phyloP scores from a whole-genome alignment of 2,113 vertebrate genomes.

The Hemiprocne comata region DNA sequence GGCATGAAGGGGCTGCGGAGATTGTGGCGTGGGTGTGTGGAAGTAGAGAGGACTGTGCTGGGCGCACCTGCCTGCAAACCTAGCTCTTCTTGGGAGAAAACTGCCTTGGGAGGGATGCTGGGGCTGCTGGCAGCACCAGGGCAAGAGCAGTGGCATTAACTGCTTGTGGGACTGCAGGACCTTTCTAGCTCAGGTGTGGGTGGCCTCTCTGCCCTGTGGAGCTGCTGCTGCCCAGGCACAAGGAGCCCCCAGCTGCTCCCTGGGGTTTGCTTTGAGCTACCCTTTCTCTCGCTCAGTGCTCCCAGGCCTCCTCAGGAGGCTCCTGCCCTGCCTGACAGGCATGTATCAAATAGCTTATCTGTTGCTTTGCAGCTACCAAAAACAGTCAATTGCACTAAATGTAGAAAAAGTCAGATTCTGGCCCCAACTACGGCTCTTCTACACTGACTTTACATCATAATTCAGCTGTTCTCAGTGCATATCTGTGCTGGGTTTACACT shows the following conservation, averaged over 20 bases:
- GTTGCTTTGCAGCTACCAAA: slow-evolving; percentile 3
- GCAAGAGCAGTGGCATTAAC: background rate
- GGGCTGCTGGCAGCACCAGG: background rate
- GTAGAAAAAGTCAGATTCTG: background rate
- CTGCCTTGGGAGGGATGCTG: fast-evolving
- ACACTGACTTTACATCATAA: background rate
- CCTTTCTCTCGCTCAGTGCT: background rate
- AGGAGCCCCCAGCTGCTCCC: background rate
- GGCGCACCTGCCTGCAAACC: background rate
- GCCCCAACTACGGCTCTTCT: background rate
- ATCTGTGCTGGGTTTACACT: background rate
- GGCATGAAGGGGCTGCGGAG: fast-evolving
- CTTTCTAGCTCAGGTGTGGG: background rate
- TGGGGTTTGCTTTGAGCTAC: background rate
- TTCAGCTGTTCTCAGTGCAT: background rate
- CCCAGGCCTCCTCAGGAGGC: background rate
- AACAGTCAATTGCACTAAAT: background rate
- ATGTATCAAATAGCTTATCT: background rate
- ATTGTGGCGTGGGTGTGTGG: fast-evolving
- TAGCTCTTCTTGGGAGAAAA: background rate
- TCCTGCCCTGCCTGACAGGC: background rate
- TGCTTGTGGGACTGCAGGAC: fast-evolving
- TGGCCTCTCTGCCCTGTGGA: background rate
- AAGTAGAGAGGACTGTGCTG: background rate
- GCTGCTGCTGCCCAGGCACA: background rate